A percentile compares a stretch with the other conserved stretches of the same genome.
phyloP scores from a whole-genome alignment of 2,797 vertebrate species.

The Lophius americanus region DNA sequence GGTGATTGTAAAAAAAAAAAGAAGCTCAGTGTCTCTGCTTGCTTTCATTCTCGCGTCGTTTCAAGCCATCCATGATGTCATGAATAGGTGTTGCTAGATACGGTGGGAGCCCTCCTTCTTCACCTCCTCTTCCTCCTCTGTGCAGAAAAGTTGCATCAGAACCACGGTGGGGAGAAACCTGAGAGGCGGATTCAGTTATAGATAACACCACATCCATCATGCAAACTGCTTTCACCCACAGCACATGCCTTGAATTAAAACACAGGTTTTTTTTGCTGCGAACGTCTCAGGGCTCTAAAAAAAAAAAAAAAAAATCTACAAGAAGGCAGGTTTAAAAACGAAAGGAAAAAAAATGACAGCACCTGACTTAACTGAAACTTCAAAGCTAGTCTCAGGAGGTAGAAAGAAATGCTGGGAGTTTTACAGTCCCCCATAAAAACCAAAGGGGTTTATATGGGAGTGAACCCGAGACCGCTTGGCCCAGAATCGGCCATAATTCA shows the following conservation, averaged over 20 bases:
- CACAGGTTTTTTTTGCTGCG: slow-evolving; percentile 46
- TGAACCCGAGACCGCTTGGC: slow-evolving; percentile 77
- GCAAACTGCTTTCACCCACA: slow-evolving; percentile 68
- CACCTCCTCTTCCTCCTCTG: slow-evolving; percentile 43
- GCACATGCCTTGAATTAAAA: slow-evolving; percentile 78
- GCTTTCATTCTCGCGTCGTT: slow-evolving; percentile 77
- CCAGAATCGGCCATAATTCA: slow-evolving; percentile 76
- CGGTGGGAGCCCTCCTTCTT: slow-evolving; percentile 59
- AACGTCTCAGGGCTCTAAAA: slow-evolving; percentile 71
- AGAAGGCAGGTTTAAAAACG: slow-evolving; percentile 60
- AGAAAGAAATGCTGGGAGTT: slow-evolving; percentile 74
- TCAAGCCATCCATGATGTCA: slow-evolving; percentile 84
- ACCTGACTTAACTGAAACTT: slow-evolving; percentile 81
- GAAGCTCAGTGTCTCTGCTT: slow-evolving; percentile 75
- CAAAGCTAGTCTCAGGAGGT: slow-evolving; percentile 77
- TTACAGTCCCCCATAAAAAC: slow-evolving; percentile 84
- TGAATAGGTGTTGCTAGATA: slow-evolving; percentile 84
- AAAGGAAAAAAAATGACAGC: slow-evolving; percentile 67
- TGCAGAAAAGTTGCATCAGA: slow-evolving; percentile 74
- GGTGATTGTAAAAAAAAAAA: slow-evolving; percentile 82
- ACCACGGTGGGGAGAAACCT: slow-evolving; percentile 68
- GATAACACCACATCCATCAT: slow-evolving; percentile 79
- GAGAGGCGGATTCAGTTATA: slow-evolving; percentile 76
- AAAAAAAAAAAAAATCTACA: slow-evolving; percentile 54
- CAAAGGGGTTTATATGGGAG: slow-evolving; percentile 80